Base-by-base conservation (phyloP, 1,140 invertebrate species). In the Condylostylus longicornis region DNA sequence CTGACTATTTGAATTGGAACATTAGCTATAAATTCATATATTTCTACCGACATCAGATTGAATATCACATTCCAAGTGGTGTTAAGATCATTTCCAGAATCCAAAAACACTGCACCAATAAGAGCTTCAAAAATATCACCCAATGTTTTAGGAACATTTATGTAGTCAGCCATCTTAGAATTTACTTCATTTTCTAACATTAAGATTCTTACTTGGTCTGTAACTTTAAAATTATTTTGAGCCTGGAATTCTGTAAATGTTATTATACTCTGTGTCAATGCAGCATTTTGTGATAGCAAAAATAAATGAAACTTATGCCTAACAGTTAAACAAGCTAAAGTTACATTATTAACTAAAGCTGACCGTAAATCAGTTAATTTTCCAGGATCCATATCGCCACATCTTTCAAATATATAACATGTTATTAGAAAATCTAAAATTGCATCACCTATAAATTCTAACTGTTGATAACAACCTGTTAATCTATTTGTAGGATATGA, bases 381-480 rank as follows among this genome's bases (percentile, higher is more conserved):
- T 1, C 90, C 91, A 0, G 86, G 88, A 28, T 62, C 75, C 53
- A 81, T 70, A 36, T 72, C 51, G 0, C 54, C 53, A 41, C 68
- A 71, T 14, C 75, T 69, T 59, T 94, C 82, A 53, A 76, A 96
- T 31, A 96, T 78, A 48, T 88, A 74, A 10, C 75, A 67, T 0
- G 91, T 94, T 5, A 96, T 82, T 0, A 96, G 63, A 59, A 91
- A 94, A 65, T 97, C 91, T 23, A 97, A 64, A 23, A 98, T 76
- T 4, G 93, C 90, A 70, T 98, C 93, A 17, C 93, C 93, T 4
- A 98, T 67, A 59, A 97, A 97, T 61, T 98, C 93, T 7, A 97
- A 59, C 31, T 91, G 70, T 56, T 98, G 87, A 62, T 97, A 97
- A 53, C 85, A 90, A 45, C 82, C 77, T 1, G 89, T 95, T 14